Conservation (phyloP, 2,797 vertebrate genomes). For the Cuniculus paca region DNA sequence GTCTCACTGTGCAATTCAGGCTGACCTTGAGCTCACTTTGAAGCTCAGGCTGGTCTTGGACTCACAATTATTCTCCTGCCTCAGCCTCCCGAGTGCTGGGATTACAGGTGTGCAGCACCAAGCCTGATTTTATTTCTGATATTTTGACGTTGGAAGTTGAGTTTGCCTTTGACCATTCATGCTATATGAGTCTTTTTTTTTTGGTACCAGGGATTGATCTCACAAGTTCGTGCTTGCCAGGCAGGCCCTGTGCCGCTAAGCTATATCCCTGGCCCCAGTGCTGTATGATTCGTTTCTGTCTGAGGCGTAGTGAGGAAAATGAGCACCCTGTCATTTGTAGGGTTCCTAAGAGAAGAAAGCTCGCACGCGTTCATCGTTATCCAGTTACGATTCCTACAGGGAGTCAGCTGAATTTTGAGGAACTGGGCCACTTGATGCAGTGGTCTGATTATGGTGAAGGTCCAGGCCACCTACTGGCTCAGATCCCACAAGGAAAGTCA, state of each 20-base stretch:
- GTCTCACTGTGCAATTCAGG: too few relatives aligned
- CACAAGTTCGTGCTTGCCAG: too few relatives aligned
- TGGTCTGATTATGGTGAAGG: neutral
- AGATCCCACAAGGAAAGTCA: neutral
- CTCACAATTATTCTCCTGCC: too few relatives aligned
- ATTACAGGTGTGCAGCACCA: too few relatives aligned
- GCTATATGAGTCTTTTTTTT: too few relatives aligned
- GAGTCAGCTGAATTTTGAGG: neutral
- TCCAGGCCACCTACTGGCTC: neutral
- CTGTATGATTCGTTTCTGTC: neutral
- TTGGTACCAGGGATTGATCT: too few relatives aligned
- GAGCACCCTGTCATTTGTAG: neutral
- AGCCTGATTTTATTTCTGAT: neutral
- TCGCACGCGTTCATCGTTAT: neutral
- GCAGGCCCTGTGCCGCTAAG: too few relatives aligned
- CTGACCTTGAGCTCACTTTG: too few relatives aligned
- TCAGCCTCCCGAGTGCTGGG: too few relatives aligned
- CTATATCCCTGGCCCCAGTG: too few relatives aligned
- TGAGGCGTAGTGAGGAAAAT: neutral
- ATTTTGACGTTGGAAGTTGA: slow-evolving; percentile 36
- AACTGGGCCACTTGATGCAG: neutral
- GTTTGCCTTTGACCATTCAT: neutral
- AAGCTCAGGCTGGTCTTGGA: too few relatives aligned
- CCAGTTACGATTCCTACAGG: neutral
- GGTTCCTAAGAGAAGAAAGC: neutral